phyloP scores from a whole-genome alignment of 2,113 vertebrate genomes.

The Climacteris rufus region DNA sequence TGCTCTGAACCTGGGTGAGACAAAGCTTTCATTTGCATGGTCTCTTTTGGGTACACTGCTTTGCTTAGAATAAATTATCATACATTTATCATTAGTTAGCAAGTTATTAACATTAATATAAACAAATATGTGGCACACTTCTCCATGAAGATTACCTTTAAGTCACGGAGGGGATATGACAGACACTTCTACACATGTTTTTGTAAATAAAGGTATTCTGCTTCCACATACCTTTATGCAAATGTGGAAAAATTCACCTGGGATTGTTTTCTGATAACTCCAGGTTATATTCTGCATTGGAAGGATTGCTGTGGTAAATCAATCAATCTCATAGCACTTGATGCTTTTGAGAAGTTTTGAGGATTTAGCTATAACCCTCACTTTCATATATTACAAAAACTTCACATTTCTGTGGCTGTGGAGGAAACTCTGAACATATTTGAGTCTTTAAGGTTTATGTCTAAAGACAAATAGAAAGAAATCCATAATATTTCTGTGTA shows the following conservation, averaged over 20 bases:
- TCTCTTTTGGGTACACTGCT: constrained; percentile 32
- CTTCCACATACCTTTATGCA: not conserved
- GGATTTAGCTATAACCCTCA: not conserved
- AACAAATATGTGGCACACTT: constrained; percentile 30
- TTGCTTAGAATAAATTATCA: constrained; percentile 60
- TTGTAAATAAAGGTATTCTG: not conserved
- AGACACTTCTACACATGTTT: not conserved
- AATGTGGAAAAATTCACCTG: not conserved
- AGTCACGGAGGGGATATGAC: not conserved
- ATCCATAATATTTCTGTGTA: not conserved
- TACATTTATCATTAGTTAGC: constrained; percentile 44
- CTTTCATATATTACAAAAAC: not conserved
- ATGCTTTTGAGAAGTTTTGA: not conserved
- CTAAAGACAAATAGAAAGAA: constrained; percentile 12
- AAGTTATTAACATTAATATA: constrained; percentile 53
- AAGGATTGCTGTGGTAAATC: not conserved
- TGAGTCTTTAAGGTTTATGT: not conserved
- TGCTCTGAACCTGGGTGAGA: not conserved
- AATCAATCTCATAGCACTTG: not conserved
- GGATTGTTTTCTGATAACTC: not conserved
- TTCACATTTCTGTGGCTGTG: not conserved
- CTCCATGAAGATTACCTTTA: constrained; percentile 18
- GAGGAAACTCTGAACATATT: not conserved
- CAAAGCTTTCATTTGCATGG: not conserved
- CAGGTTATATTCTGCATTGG: not conserved